Evolutionary conservation across 2,797 vertebrate genomes (phyloP).

Genomic region (Monodelphis domestica): DNA sequence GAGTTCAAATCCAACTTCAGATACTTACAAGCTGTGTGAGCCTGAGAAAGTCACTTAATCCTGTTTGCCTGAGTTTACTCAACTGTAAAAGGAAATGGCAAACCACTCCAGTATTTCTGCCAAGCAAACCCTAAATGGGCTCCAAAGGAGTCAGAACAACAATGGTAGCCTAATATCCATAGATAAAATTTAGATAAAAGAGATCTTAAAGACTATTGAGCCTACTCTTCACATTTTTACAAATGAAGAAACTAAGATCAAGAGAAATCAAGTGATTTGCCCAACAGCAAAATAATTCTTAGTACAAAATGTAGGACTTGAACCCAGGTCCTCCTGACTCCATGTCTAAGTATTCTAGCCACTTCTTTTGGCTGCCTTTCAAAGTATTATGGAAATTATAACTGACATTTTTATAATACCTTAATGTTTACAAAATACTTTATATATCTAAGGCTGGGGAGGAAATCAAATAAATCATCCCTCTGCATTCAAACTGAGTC

Average conservation of each 20-base stretch:
- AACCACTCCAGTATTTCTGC: too few species aligned
- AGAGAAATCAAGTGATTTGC: not conserved
- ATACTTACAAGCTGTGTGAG: too few species aligned
- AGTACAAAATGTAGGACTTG: not conserved
- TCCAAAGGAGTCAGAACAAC: too few species aligned
- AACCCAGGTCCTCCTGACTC: not conserved
- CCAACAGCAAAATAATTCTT: not conserved
- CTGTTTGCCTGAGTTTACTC: too few species aligned
- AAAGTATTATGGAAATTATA: not conserved
- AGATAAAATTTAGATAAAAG: not conserved
- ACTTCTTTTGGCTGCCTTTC: not conserved
- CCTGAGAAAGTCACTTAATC: too few species aligned
- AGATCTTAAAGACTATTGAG: not conserved
- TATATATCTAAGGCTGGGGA: not conserved
- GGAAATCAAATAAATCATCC: not conserved
- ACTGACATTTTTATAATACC: not conserved
- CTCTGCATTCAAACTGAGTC: not conserved
- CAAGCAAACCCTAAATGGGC: too few species aligned
- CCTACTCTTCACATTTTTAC: not conserved
- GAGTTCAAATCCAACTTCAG: too few species aligned
- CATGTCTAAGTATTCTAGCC: not conserved
- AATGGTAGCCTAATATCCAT: too few species aligned
- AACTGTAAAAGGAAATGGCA: too few species aligned
- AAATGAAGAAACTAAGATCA: not conserved
- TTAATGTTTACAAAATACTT: not conserved